These are phyloP conservation scores for Peromyscus aztecus DNA, from an alignment of 2,797 vertebrate genomes.

Conservation along the genomic window DNA sequence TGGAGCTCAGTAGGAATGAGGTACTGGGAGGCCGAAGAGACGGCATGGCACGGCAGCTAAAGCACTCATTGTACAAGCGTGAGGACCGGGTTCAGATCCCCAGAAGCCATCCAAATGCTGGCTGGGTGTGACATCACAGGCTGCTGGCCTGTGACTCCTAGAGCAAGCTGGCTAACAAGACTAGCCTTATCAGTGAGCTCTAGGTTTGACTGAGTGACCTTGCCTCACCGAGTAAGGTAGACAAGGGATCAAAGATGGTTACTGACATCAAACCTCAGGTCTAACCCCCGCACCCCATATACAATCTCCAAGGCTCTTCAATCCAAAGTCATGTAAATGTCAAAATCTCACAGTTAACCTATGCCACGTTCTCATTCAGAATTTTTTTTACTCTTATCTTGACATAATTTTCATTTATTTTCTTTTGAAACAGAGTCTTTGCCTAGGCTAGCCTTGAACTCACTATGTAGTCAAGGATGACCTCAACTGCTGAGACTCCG, in stretches of 20 bases:
- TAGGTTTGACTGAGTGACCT: neutral
- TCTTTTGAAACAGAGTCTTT: neutral
- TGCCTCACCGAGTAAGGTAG: neutral
- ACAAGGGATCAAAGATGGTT: neutral
- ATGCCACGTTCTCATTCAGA: neutral
- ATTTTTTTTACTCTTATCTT: neutral
- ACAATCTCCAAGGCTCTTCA: neutral
- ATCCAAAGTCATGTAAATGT: neutral
- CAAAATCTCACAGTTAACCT: neutral
- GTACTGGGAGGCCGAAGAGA: neutral
- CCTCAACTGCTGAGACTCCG: neutral
- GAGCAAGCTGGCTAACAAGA: neutral
- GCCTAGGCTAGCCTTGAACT: neutral
- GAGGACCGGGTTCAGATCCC: neutral
- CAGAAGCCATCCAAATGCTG: neutral
- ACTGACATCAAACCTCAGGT: neutral
- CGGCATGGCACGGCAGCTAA: accelerated
- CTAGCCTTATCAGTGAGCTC: neutral
- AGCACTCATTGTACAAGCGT: neutral
- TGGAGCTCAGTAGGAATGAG: neutral
- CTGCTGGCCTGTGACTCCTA: neutral
- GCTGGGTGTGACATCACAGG: neutral
- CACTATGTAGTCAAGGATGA: neutral
- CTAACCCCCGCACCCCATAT: neutral
- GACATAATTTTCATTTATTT: neutral